phyloP scores from a whole-genome alignment of 2,797 vertebrate species.

The Siniperca obscura region DNA sequence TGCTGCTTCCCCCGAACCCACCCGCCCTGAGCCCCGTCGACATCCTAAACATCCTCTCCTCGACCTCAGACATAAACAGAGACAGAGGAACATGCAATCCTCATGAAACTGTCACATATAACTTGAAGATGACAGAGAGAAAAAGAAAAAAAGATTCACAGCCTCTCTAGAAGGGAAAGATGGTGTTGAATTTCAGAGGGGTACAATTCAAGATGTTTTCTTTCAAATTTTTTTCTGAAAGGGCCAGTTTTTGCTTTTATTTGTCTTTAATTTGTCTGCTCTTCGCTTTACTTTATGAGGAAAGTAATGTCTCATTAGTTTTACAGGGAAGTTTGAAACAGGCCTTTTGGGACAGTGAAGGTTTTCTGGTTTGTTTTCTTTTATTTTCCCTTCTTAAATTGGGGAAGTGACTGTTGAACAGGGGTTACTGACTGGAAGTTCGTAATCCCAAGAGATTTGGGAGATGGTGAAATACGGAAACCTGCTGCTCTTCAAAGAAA shows the following conservation, averaged over 20 bases:
- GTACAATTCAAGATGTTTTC: slow-evolving; percentile 64
- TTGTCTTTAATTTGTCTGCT: slow-evolving; percentile 57
- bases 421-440: slow-evolving; percentile 82
- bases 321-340: slow-evolving; percentile 66
- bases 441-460: slow-evolving; percentile 77
- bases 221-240: slow-evolving; percentile 68
- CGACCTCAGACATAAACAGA: slow-evolving; percentile 78
- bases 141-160: slow-evolving; percentile 62
- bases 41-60: slow-evolving; percentile 66
- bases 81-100: slow-evolving; percentile 81
- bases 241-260: slow-evolving; percentile 81
- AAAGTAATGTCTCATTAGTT: slow-evolving; percentile 65
- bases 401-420: slow-evolving; percentile 80
- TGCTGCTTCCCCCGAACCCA: slow-evolving; percentile 74
- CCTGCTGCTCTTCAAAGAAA: slow-evolving; percentile 90
- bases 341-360: slow-evolving; percentile 74
- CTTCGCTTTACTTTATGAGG: slow-evolving; percentile 62
- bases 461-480: slow-evolving; percentile 87
- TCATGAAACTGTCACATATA: slow-evolving; percentile 77
- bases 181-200: slow-evolving; percentile 69
- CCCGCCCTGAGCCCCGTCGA: slow-evolving; percentile 37
- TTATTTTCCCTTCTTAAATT: slow-evolving; percentile 70
- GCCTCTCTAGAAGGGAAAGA: slow-evolving; percentile 70
- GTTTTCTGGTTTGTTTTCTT: slow-evolving; percentile 70
- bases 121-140: slow-evolving; percentile 85